Evolutionary conservation across 2,888 invertebrate species (phyloP).

Genomic region (Macrophya annulata): DNA sequence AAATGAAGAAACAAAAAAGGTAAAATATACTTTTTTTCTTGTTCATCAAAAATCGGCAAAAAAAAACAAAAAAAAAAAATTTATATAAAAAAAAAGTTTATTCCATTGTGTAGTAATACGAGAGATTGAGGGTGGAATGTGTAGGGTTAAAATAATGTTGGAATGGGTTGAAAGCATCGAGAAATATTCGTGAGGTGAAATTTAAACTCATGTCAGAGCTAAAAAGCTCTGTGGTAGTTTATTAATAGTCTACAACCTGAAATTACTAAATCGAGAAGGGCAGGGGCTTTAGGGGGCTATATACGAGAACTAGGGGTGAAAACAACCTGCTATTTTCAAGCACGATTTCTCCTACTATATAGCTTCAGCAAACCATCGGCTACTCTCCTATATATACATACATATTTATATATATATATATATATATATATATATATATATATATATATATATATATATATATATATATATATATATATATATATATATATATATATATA

Average conservation of each 20-base stretch:
- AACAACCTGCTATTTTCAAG: conserved; percentile 10
- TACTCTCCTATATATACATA: not conserved
- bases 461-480: too few species aligned
- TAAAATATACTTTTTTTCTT: too few species aligned
- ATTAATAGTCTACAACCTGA: conserved; percentile 26
- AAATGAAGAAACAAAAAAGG: not conserved
- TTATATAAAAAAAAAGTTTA: not conserved
- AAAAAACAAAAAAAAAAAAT: not conserved
- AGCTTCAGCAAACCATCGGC: too few species aligned
- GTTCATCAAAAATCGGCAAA: too few species aligned
- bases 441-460: too few species aligned
- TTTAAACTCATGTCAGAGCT: not conserved
- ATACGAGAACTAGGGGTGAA: too few species aligned
- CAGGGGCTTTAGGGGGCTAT: not conserved
- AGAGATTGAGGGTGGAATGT: too few species aligned
- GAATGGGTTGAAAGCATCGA: too few species aligned
- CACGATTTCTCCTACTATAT: not conserved
- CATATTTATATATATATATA: too few species aligned
- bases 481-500: too few species aligned
- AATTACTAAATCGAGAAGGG: conserved; percentile 12
- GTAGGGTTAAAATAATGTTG: too few species aligned
- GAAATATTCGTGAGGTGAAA: not conserved
- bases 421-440: too few species aligned
- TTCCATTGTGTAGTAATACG: not conserved
- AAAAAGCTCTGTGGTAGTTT: conserved; percentile 24